Base-by-base conservation (phyloP, 2,888 invertebrate species). In the Diplazon laetatorius region DNA sequence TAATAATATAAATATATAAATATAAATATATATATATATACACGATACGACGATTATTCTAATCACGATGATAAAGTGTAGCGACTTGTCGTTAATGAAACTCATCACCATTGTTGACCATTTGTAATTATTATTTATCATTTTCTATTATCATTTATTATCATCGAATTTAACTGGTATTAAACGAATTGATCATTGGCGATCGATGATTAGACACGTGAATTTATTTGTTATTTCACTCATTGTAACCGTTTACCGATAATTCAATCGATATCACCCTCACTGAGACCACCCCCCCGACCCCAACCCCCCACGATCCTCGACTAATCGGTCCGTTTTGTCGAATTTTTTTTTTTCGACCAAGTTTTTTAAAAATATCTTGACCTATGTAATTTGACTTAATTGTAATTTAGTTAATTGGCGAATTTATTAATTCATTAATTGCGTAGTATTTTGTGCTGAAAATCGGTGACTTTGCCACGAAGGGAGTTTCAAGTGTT, bases 331-430 rank as follows among this genome's bases (percentile, higher is more conserved):
- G 20, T 44, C 35, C 16, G 35, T 20, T 65, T 48, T 18, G 30
- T 30, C 30, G 30, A 30, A 30, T 30, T 30, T 30, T 30, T 30
- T 30, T 5, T 30, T 5, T 30, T 30, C 6, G 30, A 30, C 46
- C 20, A 14, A 6, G n/a, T 14, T 63, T 14, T 46, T 14, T 35
- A 44, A 18, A 52, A 14, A 37, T 30, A 48, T 12, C 52, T 35
- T 35, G 1, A 25, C 46, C 50, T 8, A 48, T 72, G n/a, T 78
- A 75, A 55, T 70, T 65, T 60, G n/a, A 72, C 65, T 48, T 30
- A 76, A 50, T 57, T 46, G 39, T 78, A 68, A 44, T 76, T 79
- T 70, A 77, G 74, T 80, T 76, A 75, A 57, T 63, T 69, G 50
- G 69, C 25, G 63, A 52, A 39, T 71, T 74, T 48, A 6, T 30